Evolutionary conservation across 2,797 vertebrate species (phyloP).

Genomic region (Hippoglossus hippoglossus): DNA sequence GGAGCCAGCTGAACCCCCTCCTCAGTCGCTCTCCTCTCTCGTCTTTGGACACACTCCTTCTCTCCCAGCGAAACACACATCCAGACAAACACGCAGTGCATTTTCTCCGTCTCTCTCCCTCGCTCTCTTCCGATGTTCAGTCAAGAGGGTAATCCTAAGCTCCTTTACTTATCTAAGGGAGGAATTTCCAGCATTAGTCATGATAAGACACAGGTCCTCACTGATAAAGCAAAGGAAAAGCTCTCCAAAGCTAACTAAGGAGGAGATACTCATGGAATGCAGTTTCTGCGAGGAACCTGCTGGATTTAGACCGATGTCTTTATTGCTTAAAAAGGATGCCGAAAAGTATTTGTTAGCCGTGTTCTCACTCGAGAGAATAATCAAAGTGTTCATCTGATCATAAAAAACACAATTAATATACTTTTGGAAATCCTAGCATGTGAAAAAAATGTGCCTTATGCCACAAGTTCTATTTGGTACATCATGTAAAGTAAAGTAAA

Average conservation of each 20-base stretch:
- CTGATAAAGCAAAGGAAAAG: conserved; percentile 77
- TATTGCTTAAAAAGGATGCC: conserved; percentile 15
- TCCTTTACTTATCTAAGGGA: conserved; percentile 86
- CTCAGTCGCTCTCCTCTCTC: conserved; percentile 61
- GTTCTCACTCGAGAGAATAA: conserved; percentile 11
- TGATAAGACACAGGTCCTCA: conserved; percentile 83
- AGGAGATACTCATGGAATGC: conserved; percentile 79
- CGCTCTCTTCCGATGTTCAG: conserved; percentile 80
- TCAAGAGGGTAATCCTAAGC: conserved; percentile 87
- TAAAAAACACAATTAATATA: no score
- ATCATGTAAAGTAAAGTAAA: conserved; percentile 7
- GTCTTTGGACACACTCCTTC: conserved; percentile 53
- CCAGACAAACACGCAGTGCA: conserved; percentile 66
- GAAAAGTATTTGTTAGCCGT: background rate
- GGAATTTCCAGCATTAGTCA: conserved; percentile 87
- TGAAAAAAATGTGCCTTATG: no score
- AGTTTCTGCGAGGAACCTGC: conserved; percentile 68
- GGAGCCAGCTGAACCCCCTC: conserved; percentile 74
- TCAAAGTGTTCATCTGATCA: background rate
- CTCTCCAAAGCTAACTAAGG: conserved; percentile 82
- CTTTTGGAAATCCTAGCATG: no score
- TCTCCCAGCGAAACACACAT: conserved; percentile 40
- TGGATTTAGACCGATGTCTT: conserved; percentile 55
- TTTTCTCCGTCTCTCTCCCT: conserved; percentile 62
- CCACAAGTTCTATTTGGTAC: background rate